phyloP scores from a whole-genome alignment of 2,888 invertebrate genomes.

The Pantelozetes paolii region DNA sequence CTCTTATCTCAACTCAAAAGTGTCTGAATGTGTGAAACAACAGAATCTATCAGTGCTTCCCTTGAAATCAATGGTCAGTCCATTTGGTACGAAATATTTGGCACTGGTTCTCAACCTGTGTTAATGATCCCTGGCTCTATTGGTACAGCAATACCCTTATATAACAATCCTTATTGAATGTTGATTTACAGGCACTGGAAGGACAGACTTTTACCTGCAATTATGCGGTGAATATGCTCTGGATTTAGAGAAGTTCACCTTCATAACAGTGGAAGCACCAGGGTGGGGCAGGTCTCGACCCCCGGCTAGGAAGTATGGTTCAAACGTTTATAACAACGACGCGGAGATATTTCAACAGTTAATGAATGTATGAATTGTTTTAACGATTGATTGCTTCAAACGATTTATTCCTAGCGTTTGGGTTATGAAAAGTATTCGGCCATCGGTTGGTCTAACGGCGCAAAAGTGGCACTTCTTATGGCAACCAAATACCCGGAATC shows the following conservation, averaged over 20 bases:
- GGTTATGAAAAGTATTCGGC: conserved; percentile 48
- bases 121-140: conserved; percentile 71
- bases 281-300: conserved; percentile 39
- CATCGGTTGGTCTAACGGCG: conserved; percentile 54
- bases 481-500: conserved; percentile 50
- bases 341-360: conserved; percentile 20
- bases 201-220: background rate
- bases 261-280: conserved; percentile 30
- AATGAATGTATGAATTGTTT: conserved; percentile 28
- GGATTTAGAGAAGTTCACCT: conserved; percentile 25
- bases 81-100: conserved; percentile 63
- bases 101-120: conserved; percentile 60
- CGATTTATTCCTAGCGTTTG: background rate
- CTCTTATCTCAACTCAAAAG: too few relatives aligned
- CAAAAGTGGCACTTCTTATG: conserved; percentile 51
- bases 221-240: background rate
- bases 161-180: background rate
- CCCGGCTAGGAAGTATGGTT: background rate
- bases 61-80: conserved; percentile 60
- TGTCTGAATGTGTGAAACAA: too few relatives aligned
- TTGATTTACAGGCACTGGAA: background rate
- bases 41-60: background rate
- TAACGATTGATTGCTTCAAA: background rate
- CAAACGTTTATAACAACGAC: conserved; percentile 12
- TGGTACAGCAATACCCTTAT: background rate